Base-by-base conservation (phyloP, 2,797 vertebrate species). In the Phaenicophaeus curvirostris region DNA sequence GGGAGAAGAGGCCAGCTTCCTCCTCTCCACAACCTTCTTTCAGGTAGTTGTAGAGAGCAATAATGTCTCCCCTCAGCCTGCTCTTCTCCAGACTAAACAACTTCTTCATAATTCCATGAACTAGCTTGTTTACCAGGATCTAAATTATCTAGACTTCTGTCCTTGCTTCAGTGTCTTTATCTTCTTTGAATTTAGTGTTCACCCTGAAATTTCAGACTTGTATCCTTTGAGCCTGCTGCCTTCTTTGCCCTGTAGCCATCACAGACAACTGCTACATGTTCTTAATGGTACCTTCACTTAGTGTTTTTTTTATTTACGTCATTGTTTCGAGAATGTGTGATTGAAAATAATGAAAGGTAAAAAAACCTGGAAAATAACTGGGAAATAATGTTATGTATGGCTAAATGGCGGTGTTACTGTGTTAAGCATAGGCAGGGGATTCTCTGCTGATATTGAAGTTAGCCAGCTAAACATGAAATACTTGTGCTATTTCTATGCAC, bases 131-230 rank as follows among this genome's bases (percentile, higher is more conserved):
- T 93, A 85, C 37, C 1, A 1, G 46, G 18, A 50, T 80, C 61
- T 73, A 31, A 93, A 90, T 69, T 75, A 84, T 8, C 28, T 27
- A 66, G 55, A 66, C 15, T 83, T 53, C 31, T 9, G 6, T 85
- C 35, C 8, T 48, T 53, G 48, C 11, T 73, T 17, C 30, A 31
- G 17, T 85, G 42, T 74, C 58, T 62, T 62, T 76, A 62, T 42
- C 17, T 42, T 87, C 21, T 58, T 82, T 33, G 28, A 86, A 87
- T 93, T 66, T 48, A 55, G 50, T 88, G 35, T 78, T 94, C 35
- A 67, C 8, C 44, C 31, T 90, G 59, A 88, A 76, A 48, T 84
- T 39, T 39, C 39, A 39, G 39, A 39, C 39, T 74, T 74, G 11
- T 80, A 1, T 74, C 8, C 11, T 86, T 84, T 51, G n/a, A 87